phyloP scores from a whole-genome alignment of 2,797 vertebrate species.

The Sternarchorhynchus goeldii region DNA sequence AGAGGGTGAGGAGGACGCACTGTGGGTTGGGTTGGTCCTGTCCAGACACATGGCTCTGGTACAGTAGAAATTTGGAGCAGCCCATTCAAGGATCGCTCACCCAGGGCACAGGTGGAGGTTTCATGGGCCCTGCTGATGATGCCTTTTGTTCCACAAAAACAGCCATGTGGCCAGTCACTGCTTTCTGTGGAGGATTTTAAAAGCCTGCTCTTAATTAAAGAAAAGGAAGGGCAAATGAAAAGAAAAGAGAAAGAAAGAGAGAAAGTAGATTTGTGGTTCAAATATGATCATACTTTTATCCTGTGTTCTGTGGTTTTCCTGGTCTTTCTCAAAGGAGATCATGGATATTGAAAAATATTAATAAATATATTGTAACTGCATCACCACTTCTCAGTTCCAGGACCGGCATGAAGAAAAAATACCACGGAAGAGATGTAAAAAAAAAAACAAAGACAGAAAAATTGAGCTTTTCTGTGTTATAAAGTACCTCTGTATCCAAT shows the following conservation, averaged over 20 bases:
- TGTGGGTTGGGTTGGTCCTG: slow-evolving; percentile 68
- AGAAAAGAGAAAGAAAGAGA: slow-evolving; percentile 20
- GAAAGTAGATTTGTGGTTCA: slow-evolving; percentile 1
- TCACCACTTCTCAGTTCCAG: not conserved
- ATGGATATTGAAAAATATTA: not conserved
- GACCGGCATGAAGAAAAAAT: not conserved
- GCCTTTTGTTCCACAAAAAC: slow-evolving; percentile 67
- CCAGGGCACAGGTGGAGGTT: slow-evolving; percentile 55
- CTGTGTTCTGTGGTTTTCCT: not conserved
- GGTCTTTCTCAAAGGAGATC: not conserved
- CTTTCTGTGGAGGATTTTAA: slow-evolving; percentile 63
- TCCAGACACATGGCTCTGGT: slow-evolving; percentile 66
- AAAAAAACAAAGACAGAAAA: not conserved
- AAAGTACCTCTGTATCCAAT: slow-evolving; percentile 43
- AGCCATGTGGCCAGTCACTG: slow-evolving; percentile 62
- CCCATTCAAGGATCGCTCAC: slow-evolving; percentile 54
- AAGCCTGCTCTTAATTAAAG: slow-evolving; percentile 53
- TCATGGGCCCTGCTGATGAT: slow-evolving; percentile 64
- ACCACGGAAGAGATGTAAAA: not conserved
- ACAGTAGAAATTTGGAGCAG: slow-evolving; percentile 66
- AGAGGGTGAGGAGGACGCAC: slow-evolving; percentile 69
- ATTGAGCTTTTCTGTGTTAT: slow-evolving; percentile 26
- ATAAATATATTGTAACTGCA: not conserved
- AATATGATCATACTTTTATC: slow-evolving; percentile 10
- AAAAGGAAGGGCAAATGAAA: slow-evolving; percentile 16